These are phyloP conservation scores for Gallirallus australis DNA, from an alignment of 2,797 vertebrate genomes.

Conservation along the genomic window DNA sequence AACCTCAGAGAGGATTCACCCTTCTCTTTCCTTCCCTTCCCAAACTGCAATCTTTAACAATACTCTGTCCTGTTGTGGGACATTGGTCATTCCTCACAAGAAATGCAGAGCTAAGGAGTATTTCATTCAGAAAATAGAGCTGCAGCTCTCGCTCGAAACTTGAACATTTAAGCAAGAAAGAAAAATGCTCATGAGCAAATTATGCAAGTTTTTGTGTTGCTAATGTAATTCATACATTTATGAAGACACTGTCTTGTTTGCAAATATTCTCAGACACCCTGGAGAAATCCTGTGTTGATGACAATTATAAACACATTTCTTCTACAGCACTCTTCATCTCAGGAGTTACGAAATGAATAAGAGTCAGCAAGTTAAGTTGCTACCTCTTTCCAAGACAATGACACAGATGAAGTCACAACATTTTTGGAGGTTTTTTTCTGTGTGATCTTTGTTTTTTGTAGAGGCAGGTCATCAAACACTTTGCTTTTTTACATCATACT, in stretches of 20 bases:
- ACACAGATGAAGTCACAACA: fast-evolving
- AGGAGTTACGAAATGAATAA: background rate
- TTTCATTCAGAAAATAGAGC: background rate
- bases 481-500: background rate
- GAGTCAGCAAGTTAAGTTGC: background rate
- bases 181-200: background rate
- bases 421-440: fast-evolving
- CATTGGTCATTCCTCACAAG: background rate
- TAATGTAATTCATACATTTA: background rate
- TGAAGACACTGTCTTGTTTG: background rate
- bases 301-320: background rate
- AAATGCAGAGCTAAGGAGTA: background rate
- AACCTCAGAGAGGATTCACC: background rate
- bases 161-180: background rate
- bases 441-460: background rate
- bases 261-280: background rate
- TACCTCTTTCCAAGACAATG: background rate
- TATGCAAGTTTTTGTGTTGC: background rate
- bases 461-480: background rate
- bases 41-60: background rate
- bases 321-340: background rate
- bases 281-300: background rate
- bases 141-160: background rate
- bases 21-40: background rate
- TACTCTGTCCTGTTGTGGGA: background rate